Evolutionary conservation across 2,888 invertebrate genomes (phyloP).

Genomic region (Sisyra nigra): DNA sequence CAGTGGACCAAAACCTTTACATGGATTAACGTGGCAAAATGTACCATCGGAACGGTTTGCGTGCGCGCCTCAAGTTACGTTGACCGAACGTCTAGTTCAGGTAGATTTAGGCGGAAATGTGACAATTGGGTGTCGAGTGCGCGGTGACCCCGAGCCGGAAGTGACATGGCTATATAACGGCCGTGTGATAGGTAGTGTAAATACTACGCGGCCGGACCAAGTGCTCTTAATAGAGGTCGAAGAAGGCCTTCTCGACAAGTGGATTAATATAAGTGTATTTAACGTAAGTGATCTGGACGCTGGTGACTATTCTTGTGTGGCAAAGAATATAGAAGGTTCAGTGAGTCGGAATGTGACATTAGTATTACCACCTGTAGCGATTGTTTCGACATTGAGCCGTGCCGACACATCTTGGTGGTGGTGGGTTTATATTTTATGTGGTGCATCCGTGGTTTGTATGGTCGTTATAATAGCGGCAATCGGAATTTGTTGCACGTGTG

Average conservation of each 20-base stretch:
- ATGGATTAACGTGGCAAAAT: conserved; percentile 60
- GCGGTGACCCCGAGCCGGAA: conserved; percentile 70
- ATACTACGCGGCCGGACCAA: conserved; percentile 30
- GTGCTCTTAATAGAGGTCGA: conserved; percentile 27
- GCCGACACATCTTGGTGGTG: conserved; percentile 58
- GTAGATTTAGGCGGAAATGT: conserved; percentile 72
- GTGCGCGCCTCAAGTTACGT: conserved; percentile 55
- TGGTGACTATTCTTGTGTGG: conserved; percentile 72
- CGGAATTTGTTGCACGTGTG: conserved; percentile 37
- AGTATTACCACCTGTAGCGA: conserved; percentile 49
- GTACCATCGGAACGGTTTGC: conserved; percentile 63
- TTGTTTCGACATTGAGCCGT: conserved; percentile 60
- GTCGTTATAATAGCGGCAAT: conserved; percentile 34
- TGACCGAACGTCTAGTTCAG: conserved; percentile 32
- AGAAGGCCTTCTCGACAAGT: conserved; percentile 32
- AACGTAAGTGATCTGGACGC: conserved; percentile 70
- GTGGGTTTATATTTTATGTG: conserved; percentile 47
- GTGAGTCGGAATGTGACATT: conserved; percentile 44
- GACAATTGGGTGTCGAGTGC: conserved; percentile 64
- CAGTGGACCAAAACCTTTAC: conserved; percentile 50
- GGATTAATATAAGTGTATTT: conserved; percentile 69
- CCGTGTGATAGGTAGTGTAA: conserved; percentile 35
- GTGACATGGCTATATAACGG: conserved; percentile 74
- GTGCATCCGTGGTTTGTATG: conserved; percentile 43
- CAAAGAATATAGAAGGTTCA: conserved; percentile 47